A percentile compares a stretch with the other conserved stretches of the same genome.
Evolutionary conservation across 53 echinoderm and acorn worm genomes (phyloP).

Genomic region (Pentamera pediparva): DNA sequence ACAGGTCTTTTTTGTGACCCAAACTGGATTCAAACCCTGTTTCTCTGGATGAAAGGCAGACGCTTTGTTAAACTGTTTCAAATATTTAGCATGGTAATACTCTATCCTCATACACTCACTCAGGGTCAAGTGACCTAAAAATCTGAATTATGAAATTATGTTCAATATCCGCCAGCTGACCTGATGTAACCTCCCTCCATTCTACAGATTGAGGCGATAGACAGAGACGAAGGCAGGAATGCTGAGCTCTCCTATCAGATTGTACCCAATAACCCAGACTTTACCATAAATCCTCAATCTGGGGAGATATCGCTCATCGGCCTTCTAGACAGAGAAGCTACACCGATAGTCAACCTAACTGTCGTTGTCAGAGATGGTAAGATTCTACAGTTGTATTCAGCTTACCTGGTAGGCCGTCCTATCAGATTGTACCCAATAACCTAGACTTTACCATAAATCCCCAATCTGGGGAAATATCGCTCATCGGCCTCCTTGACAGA

Average conservation of each 20-base stretch:
- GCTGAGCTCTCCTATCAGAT: constrained; percentile 58
- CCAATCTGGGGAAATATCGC: constrained; percentile 45
- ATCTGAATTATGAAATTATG: too few species aligned
- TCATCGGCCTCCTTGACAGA: constrained; percentile 53
- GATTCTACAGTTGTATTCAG: neutral
- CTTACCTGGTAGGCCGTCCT: constrained; percentile 5
- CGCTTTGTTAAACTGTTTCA: too few species aligned
- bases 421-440: constrained; percentile 29
- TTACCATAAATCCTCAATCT: constrained; percentile 47
- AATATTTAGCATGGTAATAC: too few species aligned
- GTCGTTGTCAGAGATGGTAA: constrained; percentile 70
- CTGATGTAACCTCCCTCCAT: too few species aligned
- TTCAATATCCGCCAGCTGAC: too few species aligned
- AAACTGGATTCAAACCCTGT: too few species aligned
- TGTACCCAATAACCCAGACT: constrained; percentile 33
- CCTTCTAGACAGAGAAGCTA: constrained; percentile 58
- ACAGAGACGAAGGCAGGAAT: constrained; percentile 65
- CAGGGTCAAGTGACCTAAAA: too few species aligned
- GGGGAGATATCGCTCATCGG: constrained; percentile 60
- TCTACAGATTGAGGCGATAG: constrained; percentile 58
- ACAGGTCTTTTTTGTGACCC: too few species aligned
- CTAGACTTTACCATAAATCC: constrained; percentile 52
- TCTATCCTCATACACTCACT: too few species aligned
- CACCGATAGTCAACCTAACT: constrained; percentile 31
- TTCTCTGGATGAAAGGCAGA: neutral